phyloP scores from a whole-genome alignment of 2,888 invertebrate species.

The Archips xylosteana region DNA sequence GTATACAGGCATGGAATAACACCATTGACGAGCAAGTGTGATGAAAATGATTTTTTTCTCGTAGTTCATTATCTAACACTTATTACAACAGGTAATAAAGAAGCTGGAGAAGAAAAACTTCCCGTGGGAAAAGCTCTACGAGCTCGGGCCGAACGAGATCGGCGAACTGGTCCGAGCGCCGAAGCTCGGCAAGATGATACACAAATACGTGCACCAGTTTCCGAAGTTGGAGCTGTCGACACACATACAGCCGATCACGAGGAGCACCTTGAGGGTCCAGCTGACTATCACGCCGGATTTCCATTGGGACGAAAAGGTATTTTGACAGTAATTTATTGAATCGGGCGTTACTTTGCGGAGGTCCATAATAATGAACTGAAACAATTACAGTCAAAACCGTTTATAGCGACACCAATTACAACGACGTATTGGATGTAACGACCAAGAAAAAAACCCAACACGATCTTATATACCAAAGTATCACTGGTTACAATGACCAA shows the following conservation, averaged over 20 bases:
- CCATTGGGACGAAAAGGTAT: constrained; percentile 98
- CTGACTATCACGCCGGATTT: constrained; percentile 99
- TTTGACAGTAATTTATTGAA: too few relatives aligned
- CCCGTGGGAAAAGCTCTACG: constrained; percentile 97
- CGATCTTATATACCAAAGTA: too few relatives aligned
- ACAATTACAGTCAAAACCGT: too few relatives aligned
- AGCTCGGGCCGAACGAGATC: constrained; percentile 98
- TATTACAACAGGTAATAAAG: constrained; percentile 87
- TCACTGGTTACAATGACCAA: too few relatives aligned
- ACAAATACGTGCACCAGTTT: constrained; percentile 98
- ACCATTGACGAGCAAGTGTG: too few relatives aligned
- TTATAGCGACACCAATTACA: too few relatives aligned
- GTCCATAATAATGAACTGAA: too few relatives aligned
- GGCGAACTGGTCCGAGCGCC: constrained; percentile 96
- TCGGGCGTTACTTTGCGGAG: too few relatives aligned
- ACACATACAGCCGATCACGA: constrained; percentile 98
- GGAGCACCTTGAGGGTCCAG: constrained; percentile 96
- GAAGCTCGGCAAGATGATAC: constrained; percentile 96
- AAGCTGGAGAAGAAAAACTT: constrained; percentile 99
- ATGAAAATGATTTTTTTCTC: too few relatives aligned
- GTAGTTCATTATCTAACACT: neutral
- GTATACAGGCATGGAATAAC: too few relatives aligned
- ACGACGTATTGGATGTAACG: too few relatives aligned
- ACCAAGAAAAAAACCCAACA: too few relatives aligned
- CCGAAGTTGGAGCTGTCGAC: constrained; percentile 98